Conservation (phyloP, 2,888 invertebrate species). For the Spilosoma lubricipeda region DNA sequence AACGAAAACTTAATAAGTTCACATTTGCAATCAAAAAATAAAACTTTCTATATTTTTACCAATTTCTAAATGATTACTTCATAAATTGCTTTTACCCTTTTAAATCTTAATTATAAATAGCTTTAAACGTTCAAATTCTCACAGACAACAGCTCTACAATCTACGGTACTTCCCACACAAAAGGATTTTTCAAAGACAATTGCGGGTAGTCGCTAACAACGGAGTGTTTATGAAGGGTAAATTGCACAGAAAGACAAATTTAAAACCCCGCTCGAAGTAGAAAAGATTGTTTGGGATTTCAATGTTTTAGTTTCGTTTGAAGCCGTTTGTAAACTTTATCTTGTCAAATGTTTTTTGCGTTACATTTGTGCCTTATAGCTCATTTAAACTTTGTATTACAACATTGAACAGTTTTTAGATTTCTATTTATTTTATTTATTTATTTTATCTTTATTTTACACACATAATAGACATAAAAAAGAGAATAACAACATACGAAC, state of each 20-base stretch:
- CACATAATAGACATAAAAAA: too few species aligned
- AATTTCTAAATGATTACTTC: neutral
- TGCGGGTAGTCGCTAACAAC: slow-evolving; percentile 46
- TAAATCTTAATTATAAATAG: slow-evolving; percentile 17
- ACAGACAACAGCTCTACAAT: slow-evolving; percentile 38
- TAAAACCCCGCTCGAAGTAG: slow-evolving; percentile 36
- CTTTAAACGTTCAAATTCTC: slow-evolving; percentile 42
- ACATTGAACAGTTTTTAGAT: neutral
- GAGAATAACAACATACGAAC: too few species aligned
- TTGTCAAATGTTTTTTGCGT: neutral
- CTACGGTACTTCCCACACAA: slow-evolving; percentile 39
- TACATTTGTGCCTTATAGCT: neutral
- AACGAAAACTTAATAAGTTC: too few species aligned
- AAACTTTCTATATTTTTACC: neutral
- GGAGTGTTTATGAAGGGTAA: slow-evolving; percentile 46
- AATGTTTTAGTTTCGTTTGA: slow-evolving; percentile 9
- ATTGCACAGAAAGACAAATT: slow-evolving; percentile 49
- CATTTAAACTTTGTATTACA: neutral
- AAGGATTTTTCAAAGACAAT: slow-evolving; percentile 49
- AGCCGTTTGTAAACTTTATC: neutral
- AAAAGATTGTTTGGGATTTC: slow-evolving; percentile 20
- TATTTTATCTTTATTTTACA: too few species aligned
- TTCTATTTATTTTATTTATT: too few species aligned
- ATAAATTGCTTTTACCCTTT: neutral
- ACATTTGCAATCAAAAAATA: too few species aligned